These are phyloP conservation scores for Malurus melanocephalus DNA, from an alignment of 2,113 vertebrate genomes.

Conservation along the genomic window DNA sequence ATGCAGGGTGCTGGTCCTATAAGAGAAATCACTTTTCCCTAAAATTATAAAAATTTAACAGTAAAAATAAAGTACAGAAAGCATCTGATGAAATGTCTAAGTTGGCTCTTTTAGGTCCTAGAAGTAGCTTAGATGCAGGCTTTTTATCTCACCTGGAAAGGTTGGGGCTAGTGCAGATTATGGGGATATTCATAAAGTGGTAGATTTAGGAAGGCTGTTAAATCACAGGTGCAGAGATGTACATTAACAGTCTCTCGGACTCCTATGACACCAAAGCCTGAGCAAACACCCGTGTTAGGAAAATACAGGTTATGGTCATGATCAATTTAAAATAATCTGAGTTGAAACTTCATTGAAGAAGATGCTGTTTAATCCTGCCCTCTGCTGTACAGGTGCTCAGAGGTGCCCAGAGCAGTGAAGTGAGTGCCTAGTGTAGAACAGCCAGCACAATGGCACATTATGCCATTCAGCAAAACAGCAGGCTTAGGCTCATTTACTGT, in stretches of 20 bases:
- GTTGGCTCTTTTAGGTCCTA: not conserved
- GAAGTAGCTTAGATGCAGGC: not conserved
- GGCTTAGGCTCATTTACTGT: not conserved
- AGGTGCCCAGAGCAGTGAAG: not conserved
- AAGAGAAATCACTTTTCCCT: not conserved
- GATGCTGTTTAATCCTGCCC: not conserved
- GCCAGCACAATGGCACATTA: too few species aligned
- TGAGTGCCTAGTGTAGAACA: accelerated
- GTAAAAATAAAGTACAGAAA: not conserved
- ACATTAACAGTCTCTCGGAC: not conserved
- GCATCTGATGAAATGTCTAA: not conserved
- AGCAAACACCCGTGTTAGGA: not conserved
- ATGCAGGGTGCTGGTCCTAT: not conserved
- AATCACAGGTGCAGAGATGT: not conserved
- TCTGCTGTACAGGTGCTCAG: not conserved
- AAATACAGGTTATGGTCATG: not conserved
- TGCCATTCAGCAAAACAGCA: not conserved
- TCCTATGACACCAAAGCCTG: not conserved
- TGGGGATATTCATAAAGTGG: not conserved
- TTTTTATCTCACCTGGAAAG: not conserved
- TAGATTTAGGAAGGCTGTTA: not conserved
- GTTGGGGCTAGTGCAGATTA: not conserved
- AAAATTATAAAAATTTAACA: not conserved
- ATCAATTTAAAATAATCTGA: not conserved
- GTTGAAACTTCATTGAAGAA: not conserved